A percentile compares a stretch with the other conserved stretches of the same genome.
Conservation (phyloP, 2,888 invertebrate species). For the Athetis lepigone region DNA sequence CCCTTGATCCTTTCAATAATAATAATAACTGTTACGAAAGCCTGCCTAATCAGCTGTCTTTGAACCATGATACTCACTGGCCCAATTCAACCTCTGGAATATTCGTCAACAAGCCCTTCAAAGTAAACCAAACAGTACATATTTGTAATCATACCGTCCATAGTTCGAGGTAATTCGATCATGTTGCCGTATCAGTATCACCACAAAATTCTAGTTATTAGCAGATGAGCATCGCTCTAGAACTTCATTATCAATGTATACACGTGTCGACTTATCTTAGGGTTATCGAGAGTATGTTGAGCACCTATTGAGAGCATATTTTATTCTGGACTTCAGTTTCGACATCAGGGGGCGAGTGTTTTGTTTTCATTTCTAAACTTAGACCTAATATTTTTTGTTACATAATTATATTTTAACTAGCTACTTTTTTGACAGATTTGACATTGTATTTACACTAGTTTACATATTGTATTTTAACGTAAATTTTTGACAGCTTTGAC, state of each 20-base stretch:
- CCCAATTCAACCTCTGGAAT: neutral
- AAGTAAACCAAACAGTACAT: neutral
- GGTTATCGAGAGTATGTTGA: slow-evolving; percentile 28
- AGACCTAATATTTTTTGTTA: no score
- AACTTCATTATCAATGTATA: slow-evolving; percentile 36
- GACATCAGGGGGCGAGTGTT: no score
- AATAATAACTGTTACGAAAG: no score
- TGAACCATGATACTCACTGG: no score
- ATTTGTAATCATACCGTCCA: slow-evolving; percentile 31
- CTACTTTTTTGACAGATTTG: no score
- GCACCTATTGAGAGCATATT: slow-evolving; percentile 21
- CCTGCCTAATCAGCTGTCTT: no score
- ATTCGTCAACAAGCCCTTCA: neutral
- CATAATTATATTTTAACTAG: no score
- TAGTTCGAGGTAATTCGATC: slow-evolving; percentile 43
- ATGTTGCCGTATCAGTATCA: slow-evolving; percentile 15
- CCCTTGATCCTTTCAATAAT: no score
- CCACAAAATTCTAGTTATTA: slow-evolving; percentile 40
- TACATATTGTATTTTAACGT: no score
- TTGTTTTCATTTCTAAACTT: no score
- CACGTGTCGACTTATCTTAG: slow-evolving; percentile 39
- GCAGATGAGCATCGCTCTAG: slow-evolving; percentile 29
- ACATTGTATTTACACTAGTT: no score
- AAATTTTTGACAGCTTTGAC: no score
- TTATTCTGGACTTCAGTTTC: neutral